Percentiles rank a stretch among this genome's conserved stretches.
Evolutionary conservation across 2,888 invertebrate genomes (phyloP).

Genomic region (Neoascia interrupta): DNA sequence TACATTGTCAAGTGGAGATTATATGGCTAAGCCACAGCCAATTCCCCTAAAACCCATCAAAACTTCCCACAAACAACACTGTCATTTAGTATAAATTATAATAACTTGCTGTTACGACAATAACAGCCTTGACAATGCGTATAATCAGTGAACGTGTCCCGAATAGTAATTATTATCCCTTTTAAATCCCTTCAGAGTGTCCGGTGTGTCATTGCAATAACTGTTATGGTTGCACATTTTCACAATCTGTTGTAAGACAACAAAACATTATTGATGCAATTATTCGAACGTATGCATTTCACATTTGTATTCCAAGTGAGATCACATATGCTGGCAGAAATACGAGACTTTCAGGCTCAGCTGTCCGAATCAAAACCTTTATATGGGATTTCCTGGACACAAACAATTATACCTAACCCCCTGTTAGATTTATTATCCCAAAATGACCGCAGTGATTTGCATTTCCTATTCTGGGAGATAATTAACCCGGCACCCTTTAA

Average conservation of each 20-base stretch:
- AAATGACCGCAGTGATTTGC: constrained; percentile 64
- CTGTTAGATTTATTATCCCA: constrained; percentile 50
- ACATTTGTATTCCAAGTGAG: constrained; percentile 42
- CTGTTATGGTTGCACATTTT: constrained; percentile 62
- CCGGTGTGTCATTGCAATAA: constrained; percentile 49
- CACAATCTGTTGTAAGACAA: constrained; percentile 47
- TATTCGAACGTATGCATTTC: constrained; percentile 40
- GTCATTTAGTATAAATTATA: constrained; percentile 39
- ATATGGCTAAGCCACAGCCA: background rate
- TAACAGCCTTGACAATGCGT: constrained; percentile 1
- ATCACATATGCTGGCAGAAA: background rate
- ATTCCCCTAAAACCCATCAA: background rate
- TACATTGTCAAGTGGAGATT: too few species aligned
- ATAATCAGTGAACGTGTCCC: constrained; percentile 41
- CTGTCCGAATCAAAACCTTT: too few species aligned
- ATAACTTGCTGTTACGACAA: constrained; percentile 23
- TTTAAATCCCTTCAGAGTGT: constrained; percentile 19
- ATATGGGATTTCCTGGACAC: too few species aligned
- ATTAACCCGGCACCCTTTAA: constrained; percentile 38
- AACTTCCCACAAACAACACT: constrained; percentile 2
- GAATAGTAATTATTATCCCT: constrained; percentile 59
- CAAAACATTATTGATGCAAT: constrained; percentile 63
- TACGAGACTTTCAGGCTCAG: background rate
- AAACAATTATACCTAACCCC: constrained; percentile 39
- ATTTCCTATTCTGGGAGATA: constrained; percentile 48